Evolutionary conservation across 2,888 invertebrate genomes (phyloP).

Genomic region (Eupithecia exiguata): DNA sequence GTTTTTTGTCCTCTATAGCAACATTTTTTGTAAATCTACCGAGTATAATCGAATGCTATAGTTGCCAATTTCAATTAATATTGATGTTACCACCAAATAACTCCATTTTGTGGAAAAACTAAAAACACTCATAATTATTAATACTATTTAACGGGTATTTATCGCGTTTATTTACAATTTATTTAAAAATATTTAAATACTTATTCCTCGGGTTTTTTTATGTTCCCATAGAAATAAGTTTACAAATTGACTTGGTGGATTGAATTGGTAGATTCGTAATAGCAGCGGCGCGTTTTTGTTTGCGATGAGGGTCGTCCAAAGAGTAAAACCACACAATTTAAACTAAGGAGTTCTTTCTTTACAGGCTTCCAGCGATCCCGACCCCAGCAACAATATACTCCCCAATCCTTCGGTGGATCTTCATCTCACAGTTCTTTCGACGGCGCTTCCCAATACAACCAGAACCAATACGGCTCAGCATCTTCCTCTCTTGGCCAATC

Average conservation of each 20-base stretch:
- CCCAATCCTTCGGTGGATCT: conserved; percentile 20
- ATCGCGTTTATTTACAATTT: no score
- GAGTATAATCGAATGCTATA: neutral
- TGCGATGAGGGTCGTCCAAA: neutral
- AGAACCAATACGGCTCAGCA: conserved; percentile 53
- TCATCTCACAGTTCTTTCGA: conserved; percentile 17
- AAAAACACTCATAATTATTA: no score
- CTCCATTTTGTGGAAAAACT: no score
- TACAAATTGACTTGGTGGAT: no score
- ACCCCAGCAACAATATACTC: conserved; percentile 27
- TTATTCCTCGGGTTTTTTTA: no score
- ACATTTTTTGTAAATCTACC: neutral
- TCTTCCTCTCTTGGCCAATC: conserved; percentile 38
- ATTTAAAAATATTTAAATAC: no score
- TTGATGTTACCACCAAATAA: neutral
- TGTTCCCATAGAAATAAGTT: no score
- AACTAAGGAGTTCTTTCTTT: neutral
- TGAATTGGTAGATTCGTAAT: neutral
- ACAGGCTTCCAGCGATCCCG: conserved; percentile 47
- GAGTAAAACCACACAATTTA: neutral
- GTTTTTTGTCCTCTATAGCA: neutral
- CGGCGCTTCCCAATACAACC: conserved; percentile 42
- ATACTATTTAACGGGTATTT: no score
- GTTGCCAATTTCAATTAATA: neutral
- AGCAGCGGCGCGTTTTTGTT: neutral